Percentiles rank a stretch among this genome's conserved stretches.
Evolutionary conservation across 2,888 invertebrate species (phyloP).

Genomic region (Xestobium rufovillosum): DNA sequence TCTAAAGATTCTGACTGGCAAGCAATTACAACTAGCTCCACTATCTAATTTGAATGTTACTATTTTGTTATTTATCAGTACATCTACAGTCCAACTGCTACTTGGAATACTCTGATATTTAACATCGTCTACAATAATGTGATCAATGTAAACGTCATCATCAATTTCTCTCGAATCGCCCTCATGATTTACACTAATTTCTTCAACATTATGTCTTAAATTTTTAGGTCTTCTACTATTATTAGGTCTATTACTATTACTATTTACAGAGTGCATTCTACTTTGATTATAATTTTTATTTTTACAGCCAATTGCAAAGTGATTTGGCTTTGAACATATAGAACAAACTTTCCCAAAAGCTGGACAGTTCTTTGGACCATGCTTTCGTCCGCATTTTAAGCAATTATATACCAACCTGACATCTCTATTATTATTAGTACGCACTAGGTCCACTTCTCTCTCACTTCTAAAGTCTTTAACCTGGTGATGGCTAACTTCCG

Average conservation of each 20-base stretch:
- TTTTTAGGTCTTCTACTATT: background rate
- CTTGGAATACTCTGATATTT: no score
- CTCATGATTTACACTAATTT: no score
- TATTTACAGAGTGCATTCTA: no score
- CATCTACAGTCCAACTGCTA: slow-evolving; percentile 13
- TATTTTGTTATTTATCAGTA: slow-evolving; percentile 11
- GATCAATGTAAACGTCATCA: no score
- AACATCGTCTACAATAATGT: no score
- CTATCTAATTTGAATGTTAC: slow-evolving; percentile 15
- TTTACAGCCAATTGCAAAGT: slow-evolving; percentile 21
- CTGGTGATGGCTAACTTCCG: slow-evolving; percentile 24
- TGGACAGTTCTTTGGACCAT: slow-evolving; percentile 22
- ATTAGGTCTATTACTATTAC: background rate
- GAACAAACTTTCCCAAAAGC: slow-evolving; percentile 23
- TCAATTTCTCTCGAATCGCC: no score
- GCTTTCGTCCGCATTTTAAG: slow-evolving; percentile 17
- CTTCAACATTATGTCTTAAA: background rate
- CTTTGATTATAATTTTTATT: slow-evolving; percentile 7
- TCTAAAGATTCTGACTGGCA: slow-evolving; percentile 11
- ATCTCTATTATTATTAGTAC: slow-evolving; percentile 1
- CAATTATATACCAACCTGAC: slow-evolving; percentile 15
- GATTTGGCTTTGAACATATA: slow-evolving; percentile 22
- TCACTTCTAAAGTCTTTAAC: slow-evolving; percentile 19
- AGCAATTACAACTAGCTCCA: slow-evolving; percentile 19
- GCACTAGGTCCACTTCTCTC: slow-evolving; percentile 17